Evolutionary conservation across 2,797 vertebrate genomes (phyloP).

Genomic region (Smutsia gigantea): DNA sequence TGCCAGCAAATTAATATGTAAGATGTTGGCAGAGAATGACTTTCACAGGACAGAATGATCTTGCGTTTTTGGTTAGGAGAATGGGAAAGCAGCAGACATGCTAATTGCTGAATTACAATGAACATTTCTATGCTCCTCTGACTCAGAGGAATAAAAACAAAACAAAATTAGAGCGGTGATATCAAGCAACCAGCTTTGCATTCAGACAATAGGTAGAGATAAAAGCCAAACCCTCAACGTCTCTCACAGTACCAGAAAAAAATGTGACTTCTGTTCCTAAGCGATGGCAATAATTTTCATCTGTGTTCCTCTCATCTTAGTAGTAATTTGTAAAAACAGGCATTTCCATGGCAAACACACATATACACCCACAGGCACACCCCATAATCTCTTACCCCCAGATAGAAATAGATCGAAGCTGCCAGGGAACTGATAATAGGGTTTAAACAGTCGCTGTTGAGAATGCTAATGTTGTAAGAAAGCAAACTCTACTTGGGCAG

Average conservation of each 20-base stretch:
- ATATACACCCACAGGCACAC: neutral
- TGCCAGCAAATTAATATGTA: constrained; percentile 83
- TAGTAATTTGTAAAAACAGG: constrained; percentile 27
- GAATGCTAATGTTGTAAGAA: neutral
- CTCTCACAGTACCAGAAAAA: constrained; percentile 70
- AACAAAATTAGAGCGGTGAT: constrained; percentile 75
- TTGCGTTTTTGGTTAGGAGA: constrained; percentile 80
- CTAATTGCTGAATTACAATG: constrained; percentile 83
- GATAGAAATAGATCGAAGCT: neutral
- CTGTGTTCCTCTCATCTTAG: constrained; percentile 39
- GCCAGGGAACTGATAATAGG: neutral
- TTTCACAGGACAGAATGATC: constrained; percentile 81
- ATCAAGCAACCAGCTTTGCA: constrained; percentile 69
- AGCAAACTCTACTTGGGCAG: neutral
- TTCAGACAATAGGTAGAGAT: constrained; percentile 82
- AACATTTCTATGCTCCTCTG: constrained; percentile 74
- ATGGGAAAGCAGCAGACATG: constrained; percentile 73
- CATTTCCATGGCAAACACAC: neutral
- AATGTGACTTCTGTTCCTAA: constrained; percentile 58
- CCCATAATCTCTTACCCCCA: neutral
- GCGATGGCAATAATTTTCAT: constrained; percentile 62
- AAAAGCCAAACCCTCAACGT: constrained; percentile 77
- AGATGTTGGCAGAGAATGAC: constrained; percentile 78
- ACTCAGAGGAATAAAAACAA: constrained; percentile 78
- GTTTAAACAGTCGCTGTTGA: constrained; percentile 3